Base-by-base conservation (phyloP, 2,113 vertebrate species). In the Syrrhaptes paradoxus region DNA sequence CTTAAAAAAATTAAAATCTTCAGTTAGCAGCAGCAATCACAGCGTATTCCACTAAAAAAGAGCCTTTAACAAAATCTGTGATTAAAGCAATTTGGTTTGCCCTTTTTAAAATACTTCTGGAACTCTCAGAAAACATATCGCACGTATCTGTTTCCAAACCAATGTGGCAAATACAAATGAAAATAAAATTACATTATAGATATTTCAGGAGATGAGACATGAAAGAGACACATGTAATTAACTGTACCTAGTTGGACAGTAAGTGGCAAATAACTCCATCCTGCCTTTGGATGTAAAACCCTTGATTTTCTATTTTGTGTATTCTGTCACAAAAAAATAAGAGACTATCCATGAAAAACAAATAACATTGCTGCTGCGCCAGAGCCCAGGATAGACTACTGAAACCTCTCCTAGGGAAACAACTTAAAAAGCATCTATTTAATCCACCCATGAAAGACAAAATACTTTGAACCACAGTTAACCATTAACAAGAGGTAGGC, bases 61-160 rank as follows among this genome's bases (percentile, higher is more conserved):
- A 73, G 38, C 73, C 66, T 87, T 85, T 85, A 90, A 95, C 78
- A 89, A 31, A 83, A 96, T 59, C 90, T 96, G 73, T 32, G 76
- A 90, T 94, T 67, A 83, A 91, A 94, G 87, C 73, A 89, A 89
- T 89, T 36, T 85, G 57, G 49, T 95, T 96, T 97, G 94, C 96
- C 95, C 92, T 96, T 92, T 90, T 52, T 4, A 91, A 88, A 96
- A 94, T 25, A 68, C 70, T 87, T 66, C 58, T 11, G 57, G n/a
- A 93, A 94, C 90, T 83, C 91, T 93, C 54, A 28, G 65, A 74
- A 91, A 95, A 94, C 78, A 78, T 43, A 58, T 17, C 89, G 22
- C 29, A 85, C 68, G 9, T 89, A 88, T 94, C 96, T 93, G 68
- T 88, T 87, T 96, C 52, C 73, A 90, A 54, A 82, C 52, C 82